Conservation (phyloP, 2,113 vertebrate genomes). For the Noctilio leporinus region DNA sequence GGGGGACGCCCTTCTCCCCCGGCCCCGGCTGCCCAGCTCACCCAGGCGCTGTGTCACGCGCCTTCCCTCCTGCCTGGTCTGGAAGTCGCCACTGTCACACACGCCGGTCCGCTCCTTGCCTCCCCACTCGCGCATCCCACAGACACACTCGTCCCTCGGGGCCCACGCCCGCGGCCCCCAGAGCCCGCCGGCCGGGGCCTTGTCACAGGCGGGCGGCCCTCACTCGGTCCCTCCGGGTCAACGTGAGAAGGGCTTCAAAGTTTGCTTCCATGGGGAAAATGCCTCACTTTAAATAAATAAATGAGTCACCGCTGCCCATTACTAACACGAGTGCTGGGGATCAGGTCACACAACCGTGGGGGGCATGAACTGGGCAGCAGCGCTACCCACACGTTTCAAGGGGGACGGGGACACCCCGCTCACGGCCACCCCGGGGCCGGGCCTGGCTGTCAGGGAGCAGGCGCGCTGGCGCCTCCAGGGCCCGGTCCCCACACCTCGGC, state of each 20-base stretch:
- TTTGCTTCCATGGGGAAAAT: not conserved
- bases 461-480: rapidly evolving
- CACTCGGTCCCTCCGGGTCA: not conserved
- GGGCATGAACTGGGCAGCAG: rapidly evolving
- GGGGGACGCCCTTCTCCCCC: rapidly evolving
- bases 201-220: not conserved
- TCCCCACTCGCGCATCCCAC: rapidly evolving
- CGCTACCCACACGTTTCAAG: not conserved
- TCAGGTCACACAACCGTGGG: not conserved
- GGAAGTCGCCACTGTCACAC: not conserved
- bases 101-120: not conserved
- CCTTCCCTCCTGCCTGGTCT: not conserved
- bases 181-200: not conserved
- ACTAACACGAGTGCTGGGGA: not conserved
- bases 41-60: not conserved
- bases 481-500: rapidly evolving
- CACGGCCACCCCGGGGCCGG: too few relatives aligned
- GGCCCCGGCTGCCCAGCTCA: not conserved
- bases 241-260: not conserved
- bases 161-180: not conserved
- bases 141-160: not conserved
- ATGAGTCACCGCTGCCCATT: not conserved
- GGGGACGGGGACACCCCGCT: rapidly evolving
- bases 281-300: too few relatives aligned
- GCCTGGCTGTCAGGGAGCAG: rapidly evolving